Evolutionary conservation across 2,797 vertebrate genomes (phyloP).

Genomic region (Artibeus jamaicensis): DNA sequence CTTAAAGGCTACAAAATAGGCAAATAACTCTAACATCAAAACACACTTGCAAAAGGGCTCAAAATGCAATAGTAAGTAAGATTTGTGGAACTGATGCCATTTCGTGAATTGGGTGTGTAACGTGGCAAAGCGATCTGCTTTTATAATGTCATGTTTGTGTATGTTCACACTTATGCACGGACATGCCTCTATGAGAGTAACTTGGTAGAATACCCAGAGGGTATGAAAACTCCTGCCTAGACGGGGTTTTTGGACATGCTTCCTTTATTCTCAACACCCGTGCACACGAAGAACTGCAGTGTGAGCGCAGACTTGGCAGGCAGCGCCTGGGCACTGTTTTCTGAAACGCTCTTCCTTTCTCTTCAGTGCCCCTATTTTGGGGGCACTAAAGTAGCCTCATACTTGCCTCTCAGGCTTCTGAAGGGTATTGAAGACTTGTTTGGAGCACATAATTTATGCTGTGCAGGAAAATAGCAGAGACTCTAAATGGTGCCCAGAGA

Average conservation of each 20-base stretch:
- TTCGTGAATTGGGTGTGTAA: background rate
- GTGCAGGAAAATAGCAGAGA: conserved; percentile 54
- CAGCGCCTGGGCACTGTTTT: conserved; percentile 54
- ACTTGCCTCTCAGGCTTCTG: conserved; percentile 52
- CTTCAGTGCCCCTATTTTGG: conserved; percentile 68
- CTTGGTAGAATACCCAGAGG: conserved; percentile 35
- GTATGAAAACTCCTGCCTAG: conserved; percentile 64
- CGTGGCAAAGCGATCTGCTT: background rate
- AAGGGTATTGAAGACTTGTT: conserved; percentile 64
- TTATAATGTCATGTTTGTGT: conserved; percentile 54
- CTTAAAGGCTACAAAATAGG: background rate
- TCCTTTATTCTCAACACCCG: conserved; percentile 64
- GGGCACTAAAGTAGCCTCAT: conserved; percentile 44
- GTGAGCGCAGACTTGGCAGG: conserved; percentile 60
- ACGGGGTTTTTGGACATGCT: conserved; percentile 58
- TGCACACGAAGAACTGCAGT: conserved; percentile 55
- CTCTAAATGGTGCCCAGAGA: conserved; percentile 48
- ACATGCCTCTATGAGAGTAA: conserved; percentile 50
- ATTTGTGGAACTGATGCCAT: background rate
- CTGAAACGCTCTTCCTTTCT: conserved; percentile 68
- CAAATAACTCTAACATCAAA: background rate
- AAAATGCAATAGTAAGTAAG: background rate
- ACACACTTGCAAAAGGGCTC: background rate
- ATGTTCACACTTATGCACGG: conserved; percentile 45
- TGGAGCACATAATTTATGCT: conserved; percentile 62